These are phyloP conservation scores for Kryphioiulus occultus DNA, from an alignment of 2,888 invertebrate species.

Conservation along the genomic window DNA sequence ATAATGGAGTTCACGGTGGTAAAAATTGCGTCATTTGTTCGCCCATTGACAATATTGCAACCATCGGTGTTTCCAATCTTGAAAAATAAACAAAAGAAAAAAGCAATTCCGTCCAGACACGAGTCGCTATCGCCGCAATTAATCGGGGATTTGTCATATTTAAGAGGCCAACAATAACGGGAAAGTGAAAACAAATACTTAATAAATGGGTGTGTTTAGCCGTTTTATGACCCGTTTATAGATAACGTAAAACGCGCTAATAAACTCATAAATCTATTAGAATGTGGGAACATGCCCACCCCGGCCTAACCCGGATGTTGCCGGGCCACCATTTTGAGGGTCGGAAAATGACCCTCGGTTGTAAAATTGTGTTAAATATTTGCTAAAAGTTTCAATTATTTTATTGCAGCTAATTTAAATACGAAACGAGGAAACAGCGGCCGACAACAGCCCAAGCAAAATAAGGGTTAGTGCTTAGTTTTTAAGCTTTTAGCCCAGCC, in stretches of 20 bases:
- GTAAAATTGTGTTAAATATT: constrained; percentile 31
- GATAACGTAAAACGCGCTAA: constrained; percentile 8
- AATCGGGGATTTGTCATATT: background rate
- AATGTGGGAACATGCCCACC: constrained; percentile 13
- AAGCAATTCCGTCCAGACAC: background rate
- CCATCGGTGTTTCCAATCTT: too few species aligned
- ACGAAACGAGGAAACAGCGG: constrained; percentile 21
- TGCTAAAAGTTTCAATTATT: constrained; percentile 41
- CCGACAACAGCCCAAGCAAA: constrained; percentile 38
- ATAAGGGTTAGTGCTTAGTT: constrained; percentile 3
- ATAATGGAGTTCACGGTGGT: too few species aligned
- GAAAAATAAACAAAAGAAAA: too few species aligned
- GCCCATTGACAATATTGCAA: too few species aligned
- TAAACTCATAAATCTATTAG: constrained; percentile 35
- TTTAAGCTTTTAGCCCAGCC: background rate
- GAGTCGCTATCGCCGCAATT: background rate
- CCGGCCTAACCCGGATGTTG: constrained; percentile 9
- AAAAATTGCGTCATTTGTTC: too few species aligned
- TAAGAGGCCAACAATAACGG: constrained; percentile 19
- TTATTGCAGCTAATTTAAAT: constrained; percentile 43
- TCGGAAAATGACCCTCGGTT: constrained; percentile 7
- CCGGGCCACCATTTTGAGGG: background rate
- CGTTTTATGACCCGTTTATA: background rate
- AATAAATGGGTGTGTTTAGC: constrained; percentile 31
- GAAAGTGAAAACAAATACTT: constrained; percentile 30